A percentile compares a stretch with the other conserved stretches of the same genome.
phyloP scores from a whole-genome alignment of 2,888 invertebrate species.

The Automeris io region DNA sequence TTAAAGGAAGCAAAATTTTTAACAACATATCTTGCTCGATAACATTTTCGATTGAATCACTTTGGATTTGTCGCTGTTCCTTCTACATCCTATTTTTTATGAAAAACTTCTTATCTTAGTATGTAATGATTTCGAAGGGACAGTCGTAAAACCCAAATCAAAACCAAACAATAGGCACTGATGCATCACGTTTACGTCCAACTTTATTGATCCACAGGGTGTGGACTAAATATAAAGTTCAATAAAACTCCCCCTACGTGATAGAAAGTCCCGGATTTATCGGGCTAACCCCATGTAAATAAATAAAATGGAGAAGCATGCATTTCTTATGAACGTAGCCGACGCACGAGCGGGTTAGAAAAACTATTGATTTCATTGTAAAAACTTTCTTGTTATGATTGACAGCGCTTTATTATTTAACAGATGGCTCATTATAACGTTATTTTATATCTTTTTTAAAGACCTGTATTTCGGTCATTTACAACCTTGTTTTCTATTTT shows the following conservation, averaged over 20 bases:
- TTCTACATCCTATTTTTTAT: too few species aligned
- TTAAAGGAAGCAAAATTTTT: too few species aligned
- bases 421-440: conserved; percentile 1
- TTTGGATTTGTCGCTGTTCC: too few species aligned
- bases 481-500: too few species aligned
- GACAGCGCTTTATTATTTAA: conserved; percentile 14
- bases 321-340: conserved; percentile 66
- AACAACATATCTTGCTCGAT: too few species aligned
- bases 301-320: conserved; percentile 69
- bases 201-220: conserved; percentile 62
- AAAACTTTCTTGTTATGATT: conserved; percentile 38
- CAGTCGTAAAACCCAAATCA: background rate
- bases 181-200: conserved; percentile 46
- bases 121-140: too few species aligned
- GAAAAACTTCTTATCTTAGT: too few species aligned
- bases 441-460: background rate
- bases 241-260: conserved; percentile 68
- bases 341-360: conserved; percentile 48
- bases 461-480: too few species aligned
- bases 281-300: conserved; percentile 73
- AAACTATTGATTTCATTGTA: conserved; percentile 52
- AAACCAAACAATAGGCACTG: conserved; percentile 19
- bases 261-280: conserved; percentile 70
- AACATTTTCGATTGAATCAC: too few species aligned
- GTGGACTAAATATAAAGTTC: conserved; percentile 71